Percentiles rank a stretch among this genome's conserved stretches.
phyloP scores from a whole-genome alignment of 2,888 invertebrate species.

The Rambutsinella grinnellia region DNA sequence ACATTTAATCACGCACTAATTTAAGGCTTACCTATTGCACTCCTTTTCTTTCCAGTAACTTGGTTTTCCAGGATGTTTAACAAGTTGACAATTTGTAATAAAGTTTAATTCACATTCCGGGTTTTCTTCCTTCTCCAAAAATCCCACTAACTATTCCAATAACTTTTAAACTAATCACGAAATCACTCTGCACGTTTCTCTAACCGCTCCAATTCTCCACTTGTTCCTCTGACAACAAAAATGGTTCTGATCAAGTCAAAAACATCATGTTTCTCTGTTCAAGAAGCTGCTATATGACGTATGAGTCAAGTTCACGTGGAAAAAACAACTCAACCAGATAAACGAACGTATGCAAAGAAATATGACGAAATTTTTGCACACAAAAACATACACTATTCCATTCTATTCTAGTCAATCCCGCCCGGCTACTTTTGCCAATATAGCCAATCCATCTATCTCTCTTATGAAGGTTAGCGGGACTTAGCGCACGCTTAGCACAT shows the following conservation, averaged over 20 bases:
- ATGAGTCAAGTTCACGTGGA: constrained; percentile 24
- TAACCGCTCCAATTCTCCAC: too few species aligned
- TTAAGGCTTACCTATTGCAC: too few species aligned
- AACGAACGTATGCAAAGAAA: neutral
- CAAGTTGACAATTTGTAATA: too few species aligned
- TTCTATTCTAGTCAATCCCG: too few species aligned
- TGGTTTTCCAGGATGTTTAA: too few species aligned
- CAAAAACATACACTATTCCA: neutral
- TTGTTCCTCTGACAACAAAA: too few species aligned
- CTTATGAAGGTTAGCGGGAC: neutral
- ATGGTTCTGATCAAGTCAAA: neutral
- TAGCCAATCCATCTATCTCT: neutral
- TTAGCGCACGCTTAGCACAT: too few species aligned
- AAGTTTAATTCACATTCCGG: too few species aligned
- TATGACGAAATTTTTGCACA: neutral
- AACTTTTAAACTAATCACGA: neutral
- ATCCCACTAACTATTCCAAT: neutral
- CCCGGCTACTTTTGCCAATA: neutral
- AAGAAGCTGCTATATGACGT: neutral
- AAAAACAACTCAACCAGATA: neutral
- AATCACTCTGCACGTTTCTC: neutral
- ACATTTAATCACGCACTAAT: too few species aligned
- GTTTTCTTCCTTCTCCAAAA: neutral
- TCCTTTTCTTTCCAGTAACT: too few species aligned
- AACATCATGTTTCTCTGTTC: neutral